Evolutionary conservation across 2,888 invertebrate species (phyloP), one percentile per base, ranked within the genome.

Genomic region (Lepetodrilus schrolli): DNA sequence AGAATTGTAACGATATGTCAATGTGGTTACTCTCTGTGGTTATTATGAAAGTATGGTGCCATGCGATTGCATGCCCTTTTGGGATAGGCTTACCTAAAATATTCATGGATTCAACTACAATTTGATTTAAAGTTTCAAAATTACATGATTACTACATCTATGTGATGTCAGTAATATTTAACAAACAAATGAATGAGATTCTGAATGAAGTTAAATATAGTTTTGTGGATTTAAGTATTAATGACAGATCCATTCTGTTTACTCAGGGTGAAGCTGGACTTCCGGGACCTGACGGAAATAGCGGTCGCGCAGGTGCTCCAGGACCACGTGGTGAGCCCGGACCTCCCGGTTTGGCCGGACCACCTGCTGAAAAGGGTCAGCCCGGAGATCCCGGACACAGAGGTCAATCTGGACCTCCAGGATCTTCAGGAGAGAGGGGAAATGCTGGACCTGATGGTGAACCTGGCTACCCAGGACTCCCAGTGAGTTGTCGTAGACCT

Each of bases 231-330:
- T n/a, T n/a, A n/a, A n/a, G n/a, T n/a, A n/a, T 8, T 10, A 0
- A 4, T n/a, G 10, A 5, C 21, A 5, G 20, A 50, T 3, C 30
- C 34, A 17, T 58, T 71, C 49, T 34, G 38, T 49, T 48, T 23
- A 74, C 82, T 65, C 80, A 94, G 95, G 95, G 96, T 23, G 95
- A 95, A 87, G 23, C 81, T 17, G 88, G 88, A 43, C 78, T 83
- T 17, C 80, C 86, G 26, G 90, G 90, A 69, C 84, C 86, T 43
- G 88, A 90, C 70, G 90, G 90, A 13, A 23, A 66, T 23, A 74
- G 81, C 13, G 86, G 88, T 48, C 72, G 81, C 38, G 65, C 87
- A 78, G 65, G 83, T 70, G 50, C 72, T 7, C 90, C 92, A 48
- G 85, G 85, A 17, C 75, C 65, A 1, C 76, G 69, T 13, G 88